Evolutionary conservation across 2,113 vertebrate species (phyloP), one percentile per base, ranked within the genome.

Genomic region (Microtus richardsoni): DNA sequence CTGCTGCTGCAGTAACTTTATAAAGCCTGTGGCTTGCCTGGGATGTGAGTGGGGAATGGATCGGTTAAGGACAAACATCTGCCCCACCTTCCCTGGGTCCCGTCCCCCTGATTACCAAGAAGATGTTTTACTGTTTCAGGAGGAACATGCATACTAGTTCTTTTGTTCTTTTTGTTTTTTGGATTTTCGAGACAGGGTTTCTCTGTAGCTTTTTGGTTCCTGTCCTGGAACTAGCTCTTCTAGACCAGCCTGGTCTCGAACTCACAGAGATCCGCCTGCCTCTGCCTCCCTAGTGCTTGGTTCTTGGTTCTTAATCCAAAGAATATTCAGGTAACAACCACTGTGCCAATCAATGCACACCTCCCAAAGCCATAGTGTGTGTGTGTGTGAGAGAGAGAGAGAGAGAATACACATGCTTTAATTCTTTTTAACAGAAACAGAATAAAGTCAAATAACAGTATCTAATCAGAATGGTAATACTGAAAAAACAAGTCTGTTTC

Each of bases 371-470:
- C 22, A 21, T 3, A 10, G 17, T 49, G 26, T 85, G 39, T 30
- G 60, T 19, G 39, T 16, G 7, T 62, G 7, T 83, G 16, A 71
- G 17, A n/a, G 36, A 71, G 68, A 21, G 64, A 30, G 64, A 71
- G 30, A 7, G 68, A 36, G 7, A 5, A 36, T 6, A 4, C 4
- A 1, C n/a, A 39, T 64, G 58, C n/a, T 49, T 49, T 70, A 52
- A 49, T 89, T 58, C 88, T 86, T 44, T 73, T 91, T 11, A 88
- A 89, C 17, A 26, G 74, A 84, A 54, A 92, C 74, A 91, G 91
- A 93, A 84, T 11, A 91, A 39, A 54, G 24, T n/a, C 70, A 82
- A 79, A 66, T 84, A 82, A 71, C 86, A 77, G 21, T 28, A 71
- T 24, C 24, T 68, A 52, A 94, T 93, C 26, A 92, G 44, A 95